Evolutionary conservation across 1,140 invertebrate species (phyloP).

Genomic region (Pseudomyrmex sp.): DNA sequence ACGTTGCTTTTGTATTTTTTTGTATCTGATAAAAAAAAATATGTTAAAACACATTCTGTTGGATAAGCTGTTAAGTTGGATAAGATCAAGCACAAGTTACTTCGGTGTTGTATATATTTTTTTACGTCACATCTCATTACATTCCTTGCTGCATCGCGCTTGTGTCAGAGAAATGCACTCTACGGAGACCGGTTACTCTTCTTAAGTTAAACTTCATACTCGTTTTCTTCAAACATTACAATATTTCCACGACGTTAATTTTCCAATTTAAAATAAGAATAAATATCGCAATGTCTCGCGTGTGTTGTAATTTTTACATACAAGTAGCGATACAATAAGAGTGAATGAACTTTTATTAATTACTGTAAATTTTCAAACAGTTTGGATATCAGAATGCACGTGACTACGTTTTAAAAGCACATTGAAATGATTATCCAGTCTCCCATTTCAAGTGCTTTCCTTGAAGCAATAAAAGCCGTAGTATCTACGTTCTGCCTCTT

Average conservation of each 20-base stretch:
- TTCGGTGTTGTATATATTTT: neutral
- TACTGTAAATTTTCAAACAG: neutral
- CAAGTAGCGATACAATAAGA: no score
- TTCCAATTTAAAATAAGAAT: no score
- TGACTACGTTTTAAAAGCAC: slow-evolving; percentile 26
- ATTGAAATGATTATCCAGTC: slow-evolving; percentile 52
- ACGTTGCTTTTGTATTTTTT: no score
- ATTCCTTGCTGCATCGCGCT: slow-evolving; percentile 33
- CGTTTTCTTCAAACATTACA: no score
- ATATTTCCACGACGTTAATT: no score
- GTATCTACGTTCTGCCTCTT: slow-evolving; percentile 13
- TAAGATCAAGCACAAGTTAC: no score
- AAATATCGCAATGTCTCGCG: no score
- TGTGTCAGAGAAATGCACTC: slow-evolving; percentile 38
- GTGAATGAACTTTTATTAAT: no score
- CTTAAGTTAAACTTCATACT: neutral
- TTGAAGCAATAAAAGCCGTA: slow-evolving; percentile 50
- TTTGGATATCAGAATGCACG: slow-evolving; percentile 39
- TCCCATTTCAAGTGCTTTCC: slow-evolving; percentile 42
- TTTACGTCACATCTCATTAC: slow-evolving; percentile 44
- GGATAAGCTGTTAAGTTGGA: no score
- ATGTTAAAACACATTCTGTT: no score
- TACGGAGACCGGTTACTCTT: neutral
- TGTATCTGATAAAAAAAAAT: no score
- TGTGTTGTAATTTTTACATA: no score